Evolutionary conservation across 2,888 invertebrate genomes (phyloP).

Genomic region (Machimus rusticus): DNA sequence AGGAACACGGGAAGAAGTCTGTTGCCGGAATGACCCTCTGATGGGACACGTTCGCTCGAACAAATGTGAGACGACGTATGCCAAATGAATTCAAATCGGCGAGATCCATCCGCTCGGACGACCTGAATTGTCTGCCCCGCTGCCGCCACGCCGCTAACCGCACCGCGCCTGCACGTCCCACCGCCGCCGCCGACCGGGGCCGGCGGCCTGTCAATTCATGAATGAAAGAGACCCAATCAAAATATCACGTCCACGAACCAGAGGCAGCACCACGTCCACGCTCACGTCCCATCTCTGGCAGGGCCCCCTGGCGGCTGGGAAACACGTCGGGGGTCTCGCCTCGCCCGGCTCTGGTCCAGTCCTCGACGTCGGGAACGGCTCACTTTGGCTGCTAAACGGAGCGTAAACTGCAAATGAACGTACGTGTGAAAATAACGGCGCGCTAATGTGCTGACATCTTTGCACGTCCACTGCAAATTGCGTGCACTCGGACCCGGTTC

Average conservation of each 20-base stretch:
- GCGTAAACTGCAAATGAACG: conserved; percentile 40
- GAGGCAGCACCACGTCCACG: conserved; percentile 38
- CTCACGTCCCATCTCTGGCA: conserved; percentile 12
- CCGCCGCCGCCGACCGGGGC: background rate
- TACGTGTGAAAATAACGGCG: conserved; percentile 44
- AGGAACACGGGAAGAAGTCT: conserved; percentile 24
- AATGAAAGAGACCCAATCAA: conserved; percentile 46
- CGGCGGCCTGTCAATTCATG: conserved; percentile 41
- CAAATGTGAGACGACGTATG: conserved; percentile 47
- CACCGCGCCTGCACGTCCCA: conserved; percentile 12
- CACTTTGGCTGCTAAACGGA: conserved; percentile 32
- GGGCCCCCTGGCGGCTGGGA: conserved; percentile 7
- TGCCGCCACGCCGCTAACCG: background rate
- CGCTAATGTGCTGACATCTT: conserved; percentile 41
- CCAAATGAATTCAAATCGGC: conserved; percentile 47
- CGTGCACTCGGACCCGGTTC: conserved; percentile 17
- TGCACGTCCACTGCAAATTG: conserved; percentile 42
- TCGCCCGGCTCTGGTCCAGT: conserved; percentile 12
- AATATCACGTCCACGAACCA: conserved; percentile 45
- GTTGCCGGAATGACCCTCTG: conserved; percentile 34
- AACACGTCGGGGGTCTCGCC: conserved; percentile 2
- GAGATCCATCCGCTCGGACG: conserved; percentile 40
- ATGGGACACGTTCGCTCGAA: conserved; percentile 45
- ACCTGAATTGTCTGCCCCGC: conserved; percentile 38
- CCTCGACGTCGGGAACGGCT: conserved; percentile 22